Base-by-base conservation (phyloP, 2,888 invertebrate genomes). In the Mesopsocus fuscifrons region DNA sequence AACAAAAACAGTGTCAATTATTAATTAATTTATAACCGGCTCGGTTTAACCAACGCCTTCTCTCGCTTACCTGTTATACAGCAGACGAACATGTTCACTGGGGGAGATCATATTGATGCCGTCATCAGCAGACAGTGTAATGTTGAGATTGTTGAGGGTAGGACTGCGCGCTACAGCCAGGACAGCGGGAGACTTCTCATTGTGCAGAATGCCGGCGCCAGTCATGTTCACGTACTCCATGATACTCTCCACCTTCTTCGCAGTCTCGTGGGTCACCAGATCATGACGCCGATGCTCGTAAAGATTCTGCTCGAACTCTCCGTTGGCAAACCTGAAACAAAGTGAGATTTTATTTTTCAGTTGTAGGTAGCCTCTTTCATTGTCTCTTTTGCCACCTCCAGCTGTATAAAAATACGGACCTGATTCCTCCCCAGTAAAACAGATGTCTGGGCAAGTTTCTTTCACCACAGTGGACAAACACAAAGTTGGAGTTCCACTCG, bases 341-440 rank as follows among this genome's bases (percentile, higher is more conserved):
- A 44, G 40, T n/a, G 30, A 30, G 30, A 30, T 30, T 30, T 30
- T 30, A 30, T 11, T 11, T 30, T 30, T 30, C 30, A 11, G 30
- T 30, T 30, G 9, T 16, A 44, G 11, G 13, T 18, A 18, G 11
- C 18, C 6, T 17, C 30, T 43, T 45, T 34, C 2, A 16, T n/a
- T n/a, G n/a, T n/a, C n/a, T n/a, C n/a, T n/a, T n/a, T n/a, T n/a
- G n/a, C n/a, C n/a, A 38, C 4, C 34, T 21, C 3, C 30, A 34
- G 22, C 2, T 23, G 3, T n/a, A 26, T 26, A 18, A 30, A n/a
- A n/a, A n/a, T n/a, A n/a, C n/a, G n/a, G n/a, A 60, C 60, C 72
- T 69, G 48, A 98, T 77, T 26, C 97, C 97, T 33, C 97, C 98
- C 98, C 98, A 99, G 55, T 89, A 88, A 40, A 81, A 74, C 44